phyloP scores from a whole-genome alignment of 30 jellyfish, hydroid and myxozoan species.

The Sanderia malayensis region DNA sequence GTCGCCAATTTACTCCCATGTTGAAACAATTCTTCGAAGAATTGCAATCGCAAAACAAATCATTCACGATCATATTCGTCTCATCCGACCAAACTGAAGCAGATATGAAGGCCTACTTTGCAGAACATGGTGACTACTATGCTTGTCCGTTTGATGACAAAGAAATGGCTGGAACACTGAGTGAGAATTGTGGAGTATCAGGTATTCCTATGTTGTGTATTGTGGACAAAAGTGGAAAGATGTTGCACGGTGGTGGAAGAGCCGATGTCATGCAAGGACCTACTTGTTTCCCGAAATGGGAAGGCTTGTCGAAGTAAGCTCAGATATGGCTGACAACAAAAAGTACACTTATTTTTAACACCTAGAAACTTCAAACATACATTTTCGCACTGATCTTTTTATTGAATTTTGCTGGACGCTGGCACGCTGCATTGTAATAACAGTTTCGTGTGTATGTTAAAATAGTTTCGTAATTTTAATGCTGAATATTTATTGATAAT shows the following conservation, averaged over 20 bases:
- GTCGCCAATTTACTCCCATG: constrained; percentile 51
- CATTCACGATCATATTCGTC: constrained; percentile 45
- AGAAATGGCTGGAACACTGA: constrained; percentile 6
- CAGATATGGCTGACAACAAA: too few relatives aligned
- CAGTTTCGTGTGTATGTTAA: too few relatives aligned
- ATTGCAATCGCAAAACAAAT: not conserved
- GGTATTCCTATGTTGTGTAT: constrained; percentile 43
- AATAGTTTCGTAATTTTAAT: too few relatives aligned
- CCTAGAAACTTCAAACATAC: too few relatives aligned
- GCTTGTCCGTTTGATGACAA: constrained; percentile 46
- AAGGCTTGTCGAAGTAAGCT: constrained; percentile 12
- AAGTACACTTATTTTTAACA: too few relatives aligned
- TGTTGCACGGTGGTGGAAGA: constrained; percentile 42
- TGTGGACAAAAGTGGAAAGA: constrained; percentile 25
- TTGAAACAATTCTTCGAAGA: constrained; percentile 36
- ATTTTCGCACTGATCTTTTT: too few relatives aligned
- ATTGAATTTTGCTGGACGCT: too few relatives aligned
- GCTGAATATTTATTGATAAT: too few relatives aligned
- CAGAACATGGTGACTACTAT: constrained; percentile 35
- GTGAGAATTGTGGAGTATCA: constrained; percentile 18
- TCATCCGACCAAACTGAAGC: constrained; percentile 43
- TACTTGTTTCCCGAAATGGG: constrained; percentile 30
- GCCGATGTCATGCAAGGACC: constrained; percentile 31
- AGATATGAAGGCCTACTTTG: constrained; percentile 29
- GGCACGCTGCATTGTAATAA: too few relatives aligned